Base-by-base conservation (phyloP, 30 jellyfish, hydroid and myxozoan species). In the Cassiopea andromeda region DNA sequence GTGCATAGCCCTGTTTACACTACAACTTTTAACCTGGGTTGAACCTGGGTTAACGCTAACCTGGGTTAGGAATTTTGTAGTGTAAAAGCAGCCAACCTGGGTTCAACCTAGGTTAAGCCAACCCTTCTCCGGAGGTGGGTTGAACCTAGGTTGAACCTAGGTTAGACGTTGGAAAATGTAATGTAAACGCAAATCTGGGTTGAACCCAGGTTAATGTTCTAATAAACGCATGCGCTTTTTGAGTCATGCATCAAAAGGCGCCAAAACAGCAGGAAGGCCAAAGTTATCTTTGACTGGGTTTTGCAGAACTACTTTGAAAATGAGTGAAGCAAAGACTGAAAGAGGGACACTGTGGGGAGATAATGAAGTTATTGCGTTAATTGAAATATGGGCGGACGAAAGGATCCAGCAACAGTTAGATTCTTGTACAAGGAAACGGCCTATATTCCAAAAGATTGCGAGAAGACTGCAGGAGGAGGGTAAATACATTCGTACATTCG, bases 401-500 rank as follows among this genome's bases (percentile, higher is more conserved):
- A 58, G 85, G 83, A 80, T 88, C 71, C 96, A 88, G 87, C 83
- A 69, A 49, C 96, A 88, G 87, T 82, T 85, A 9, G 82, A 85
- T 73, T 50, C 68, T n/a, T 69, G 76, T 50, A 68, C 84, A 12
- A 69, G 77, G 44, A 84, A 71, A 58, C 57, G 85, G 71, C 92
- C 78, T 2, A 16, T 68, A 14, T 72, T 6, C 81, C n/a, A 85
- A 38, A 48, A 73, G 44, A 58, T 72, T 44, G 89, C 93, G 57
- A 18, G 15, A 10, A 54, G 69, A 57, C 66, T 44, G 58, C 59
- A 7, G 75, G 58, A 57, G 58, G 91, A 83, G 47, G 72, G 67
- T 1, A 82, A 60, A 44, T 82, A 27, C 73, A 44, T 15, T 5
- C 70, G 90, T 7, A 46, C 90, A 8, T 82, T 19, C 46, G 44